phyloP scores from a whole-genome alignment of 2,113 vertebrate genomes.

The Platichthys flesus region DNA sequence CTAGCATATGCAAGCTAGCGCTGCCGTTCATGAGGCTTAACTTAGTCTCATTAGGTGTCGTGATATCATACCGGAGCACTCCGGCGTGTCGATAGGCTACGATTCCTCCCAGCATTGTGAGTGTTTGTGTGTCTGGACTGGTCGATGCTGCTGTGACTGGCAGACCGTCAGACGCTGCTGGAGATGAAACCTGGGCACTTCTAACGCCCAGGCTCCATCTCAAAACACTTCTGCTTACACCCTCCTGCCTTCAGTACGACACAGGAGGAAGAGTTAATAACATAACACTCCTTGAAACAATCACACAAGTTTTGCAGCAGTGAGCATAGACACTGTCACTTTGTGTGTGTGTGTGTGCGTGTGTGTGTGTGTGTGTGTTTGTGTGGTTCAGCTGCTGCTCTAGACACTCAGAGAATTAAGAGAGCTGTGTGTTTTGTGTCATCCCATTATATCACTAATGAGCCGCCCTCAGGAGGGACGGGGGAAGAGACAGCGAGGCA shows the following conservation, averaged over 20 bases:
- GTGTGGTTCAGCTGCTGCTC: slow-evolving; percentile 33
- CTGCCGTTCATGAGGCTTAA: slow-evolving; percentile 62
- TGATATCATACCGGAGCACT: slow-evolving; percentile 63
- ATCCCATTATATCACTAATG: slow-evolving; percentile 79
- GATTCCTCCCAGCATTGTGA: slow-evolving; percentile 47
- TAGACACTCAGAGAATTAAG: slow-evolving; percentile 53
- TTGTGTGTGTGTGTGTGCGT: slow-evolving; percentile 20
- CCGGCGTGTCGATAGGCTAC: slow-evolving; percentile 38
- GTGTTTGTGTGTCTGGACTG: slow-evolving; percentile 34
- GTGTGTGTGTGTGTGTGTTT: slow-evolving; percentile 19
- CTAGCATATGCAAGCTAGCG: slow-evolving; percentile 35
- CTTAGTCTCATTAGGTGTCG: slow-evolving; percentile 62
- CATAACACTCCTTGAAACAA: background rate
- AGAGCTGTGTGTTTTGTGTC: slow-evolving; percentile 69
- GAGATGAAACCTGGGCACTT: slow-evolving; percentile 46
- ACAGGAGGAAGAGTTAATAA: slow-evolving; percentile 2
- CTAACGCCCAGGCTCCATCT: slow-evolving; percentile 26
- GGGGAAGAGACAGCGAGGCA: slow-evolving; percentile 29
- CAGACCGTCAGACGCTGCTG: slow-evolving; percentile 40
- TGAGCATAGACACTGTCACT: slow-evolving; percentile 15
- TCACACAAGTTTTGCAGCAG: slow-evolving; percentile 22
- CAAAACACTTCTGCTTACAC: slow-evolving; percentile 1
- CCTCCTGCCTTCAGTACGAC: background rate
- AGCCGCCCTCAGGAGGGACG: slow-evolving; percentile 68
- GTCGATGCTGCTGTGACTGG: slow-evolving; percentile 55